Conservation (phyloP, 2,113 vertebrate genomes). For the Zosterops japonicus region DNA sequence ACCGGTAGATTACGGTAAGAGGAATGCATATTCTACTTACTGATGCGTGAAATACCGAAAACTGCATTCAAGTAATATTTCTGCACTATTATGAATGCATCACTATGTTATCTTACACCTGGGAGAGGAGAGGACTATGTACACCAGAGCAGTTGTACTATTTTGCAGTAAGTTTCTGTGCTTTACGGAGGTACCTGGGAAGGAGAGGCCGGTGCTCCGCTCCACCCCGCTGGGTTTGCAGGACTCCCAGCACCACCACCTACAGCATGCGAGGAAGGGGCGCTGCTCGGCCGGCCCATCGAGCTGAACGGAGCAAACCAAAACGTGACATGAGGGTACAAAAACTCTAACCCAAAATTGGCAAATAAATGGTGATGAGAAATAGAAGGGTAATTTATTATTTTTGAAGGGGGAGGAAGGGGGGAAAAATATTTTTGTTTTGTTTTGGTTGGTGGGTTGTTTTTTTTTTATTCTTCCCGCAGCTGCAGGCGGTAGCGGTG, state of each 20-base stretch:
- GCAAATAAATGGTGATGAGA: slow-evolving; percentile 51
- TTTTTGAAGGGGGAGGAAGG: background rate
- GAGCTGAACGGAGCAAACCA: slow-evolving; percentile 44
- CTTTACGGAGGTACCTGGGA: slow-evolving; percentile 68
- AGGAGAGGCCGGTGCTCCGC: slow-evolving; percentile 9
- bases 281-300: background rate
- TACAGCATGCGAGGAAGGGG: slow-evolving; percentile 52
- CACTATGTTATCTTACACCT: slow-evolving; percentile 45
- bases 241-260: slow-evolving; percentile 50
- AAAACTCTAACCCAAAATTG: slow-evolving; percentile 31
- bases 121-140: slow-evolving; percentile 49
- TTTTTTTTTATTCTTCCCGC: slow-evolving; percentile 89
- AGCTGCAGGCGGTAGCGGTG: slow-evolving; percentile 97
- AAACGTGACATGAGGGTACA: slow-evolving; percentile 6
- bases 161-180: slow-evolving; percentile 64
- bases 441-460: background rate
- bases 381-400: slow-evolving; percentile 26
- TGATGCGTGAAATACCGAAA: slow-evolving; percentile 55
- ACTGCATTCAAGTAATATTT: slow-evolving; percentile 65
- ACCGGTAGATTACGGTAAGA: slow-evolving; percentile 39
- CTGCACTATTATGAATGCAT: slow-evolving; percentile 44
- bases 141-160: slow-evolving; percentile 47
- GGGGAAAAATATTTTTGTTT: slow-evolving; percentile 4
- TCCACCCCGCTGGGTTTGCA: background rate
- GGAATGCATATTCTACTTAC: slow-evolving; percentile 44